Evolutionary conservation across 2,113 vertebrate genomes (phyloP).

Genomic region (Paramormyrops kingsleyae): DNA sequence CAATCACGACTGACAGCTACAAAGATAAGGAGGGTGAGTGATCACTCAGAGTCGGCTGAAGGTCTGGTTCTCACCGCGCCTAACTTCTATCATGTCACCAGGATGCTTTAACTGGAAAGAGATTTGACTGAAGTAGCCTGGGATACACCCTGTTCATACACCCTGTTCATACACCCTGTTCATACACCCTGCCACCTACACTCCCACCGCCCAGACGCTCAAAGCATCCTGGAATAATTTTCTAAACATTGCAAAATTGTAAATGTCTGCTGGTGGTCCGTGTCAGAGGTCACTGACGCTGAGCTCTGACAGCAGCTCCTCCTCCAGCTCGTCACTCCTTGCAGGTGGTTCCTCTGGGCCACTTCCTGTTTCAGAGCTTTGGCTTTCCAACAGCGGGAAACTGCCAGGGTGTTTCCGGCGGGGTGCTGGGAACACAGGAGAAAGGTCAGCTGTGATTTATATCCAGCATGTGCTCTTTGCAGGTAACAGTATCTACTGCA

Average conservation of each 20-base stretch:
- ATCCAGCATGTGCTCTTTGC: not conserved
- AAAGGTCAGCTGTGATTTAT: not conserved
- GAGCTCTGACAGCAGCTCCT: conserved; percentile 52
- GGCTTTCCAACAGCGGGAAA: conserved; percentile 39
- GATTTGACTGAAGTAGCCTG: not conserved
- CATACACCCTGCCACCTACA: not conserved
- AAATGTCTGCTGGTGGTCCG: not conserved
- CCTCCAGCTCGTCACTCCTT: conserved; percentile 33
- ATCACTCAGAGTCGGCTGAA: not conserved
- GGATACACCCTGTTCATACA: too few relatives aligned
- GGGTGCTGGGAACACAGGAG: not conserved
- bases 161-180: not conserved
- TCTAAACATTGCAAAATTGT: not conserved
- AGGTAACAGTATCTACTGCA: not conserved
- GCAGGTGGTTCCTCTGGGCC: conserved; percentile 45
- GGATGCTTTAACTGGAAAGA: conserved; percentile 28
- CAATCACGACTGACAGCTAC: not conserved
- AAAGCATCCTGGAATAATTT: not conserved
- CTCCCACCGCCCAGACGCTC: not conserved
- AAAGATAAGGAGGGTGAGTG: not conserved
- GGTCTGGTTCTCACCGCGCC: not conserved
- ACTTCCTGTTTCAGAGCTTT: conserved; percentile 46
- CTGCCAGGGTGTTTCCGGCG: conserved; percentile 33
- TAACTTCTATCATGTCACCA: not conserved
- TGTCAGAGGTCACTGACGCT: conserved; percentile 64